Percentiles rank a stretch among this genome's conserved stretches.
These are phyloP conservation scores for Leptogaster cylindrica DNA, from an alignment of 2,888 invertebrate species.

Conservation along the genomic window DNA sequence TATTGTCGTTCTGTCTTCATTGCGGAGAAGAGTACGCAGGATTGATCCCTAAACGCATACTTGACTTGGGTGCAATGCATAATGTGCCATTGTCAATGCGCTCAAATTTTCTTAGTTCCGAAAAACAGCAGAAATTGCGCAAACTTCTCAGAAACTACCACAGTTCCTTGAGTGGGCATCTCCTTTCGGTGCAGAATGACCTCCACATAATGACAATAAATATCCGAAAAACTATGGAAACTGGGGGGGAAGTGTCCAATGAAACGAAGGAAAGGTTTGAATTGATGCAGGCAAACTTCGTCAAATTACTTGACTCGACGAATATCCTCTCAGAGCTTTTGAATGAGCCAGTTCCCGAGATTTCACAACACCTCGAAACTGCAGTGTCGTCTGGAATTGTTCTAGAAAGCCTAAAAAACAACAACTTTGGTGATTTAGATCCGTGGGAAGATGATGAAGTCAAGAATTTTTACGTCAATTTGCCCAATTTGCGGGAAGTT, in stretches of 20 bases:
- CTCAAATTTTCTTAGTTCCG: slow-evolving; percentile 80
- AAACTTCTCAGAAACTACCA: slow-evolving; percentile 88
- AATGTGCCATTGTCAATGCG: slow-evolving; percentile 71
- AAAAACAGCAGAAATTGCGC: slow-evolving; percentile 87
- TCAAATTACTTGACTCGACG: slow-evolving; percentile 77
- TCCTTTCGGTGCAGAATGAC: slow-evolving; percentile 80
- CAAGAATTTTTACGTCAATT: slow-evolving; percentile 87
- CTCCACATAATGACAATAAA: slow-evolving; percentile 84
- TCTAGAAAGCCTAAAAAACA: slow-evolving; percentile 63
- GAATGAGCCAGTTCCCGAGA: slow-evolving; percentile 77
- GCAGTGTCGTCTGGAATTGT: slow-evolving; percentile 64
- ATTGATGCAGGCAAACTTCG: slow-evolving; percentile 75
- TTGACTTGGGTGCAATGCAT: slow-evolving; percentile 71
- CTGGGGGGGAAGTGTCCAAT: slow-evolving; percentile 89
- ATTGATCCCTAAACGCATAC: slow-evolving; percentile 77
- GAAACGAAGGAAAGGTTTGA: slow-evolving; percentile 88
- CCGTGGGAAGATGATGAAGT: slow-evolving; percentile 97
- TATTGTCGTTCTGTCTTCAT: slow-evolving; percentile 92
- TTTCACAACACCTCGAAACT: slow-evolving; percentile 69
- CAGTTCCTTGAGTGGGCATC: slow-evolving; percentile 79
- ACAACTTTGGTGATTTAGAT: slow-evolving; percentile 63
- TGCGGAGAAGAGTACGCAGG: slow-evolving; percentile 98
- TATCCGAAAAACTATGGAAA: slow-evolving; percentile 85
- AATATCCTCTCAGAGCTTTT: slow-evolving; percentile 86
- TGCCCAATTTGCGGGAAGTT: slow-evolving; percentile 90